Base-by-base conservation (phyloP, 2,888 invertebrate species). In the Trachelus tabidus region DNA sequence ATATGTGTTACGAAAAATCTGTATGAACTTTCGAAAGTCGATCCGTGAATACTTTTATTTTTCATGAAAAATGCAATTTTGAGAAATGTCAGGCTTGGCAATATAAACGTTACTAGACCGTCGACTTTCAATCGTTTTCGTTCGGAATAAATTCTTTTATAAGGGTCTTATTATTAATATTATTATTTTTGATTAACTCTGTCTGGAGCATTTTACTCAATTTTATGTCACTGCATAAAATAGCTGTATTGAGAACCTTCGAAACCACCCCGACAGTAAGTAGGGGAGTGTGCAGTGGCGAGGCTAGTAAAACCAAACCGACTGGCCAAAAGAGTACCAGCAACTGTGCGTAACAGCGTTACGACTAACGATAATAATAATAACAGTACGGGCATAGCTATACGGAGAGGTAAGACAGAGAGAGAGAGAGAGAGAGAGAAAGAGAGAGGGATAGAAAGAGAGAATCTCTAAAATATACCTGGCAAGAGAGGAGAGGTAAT, bases 401-500 rank as follows among this genome's bases (percentile, higher is more conserved):
- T 33, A 31, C 33, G 31, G 1, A 30, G 0, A 30, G 31, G 31
- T 71, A 33, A 71, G 31, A 33, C 3, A 33, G 33, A 33, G 33
- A 33, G 3, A 33, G 33, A 30, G 69, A 30, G 12, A 30, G 31
- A 30, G 31, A 30, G 69, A 11, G 11, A 12, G 31, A 30, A 6
- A 30, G 69, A 4, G 11, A 12, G 40, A 23, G 23, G 23, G 15
- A 15, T 4, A 40, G 71, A 12, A 6, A 12, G 71, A 33, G 33
- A 30, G 31, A 12, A 9, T 71, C 71, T 31, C 31, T 71, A 30
- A 31, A 33, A 71, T 71, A 71, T 81, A 77, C 77, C 79, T 75
- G 82, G 81, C 79, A 81, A 79, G 77, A 76, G 78, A 79, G 79
- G 79, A 83, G 76, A 82, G 76, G 82, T 80, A 81, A 82, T 82